Evolutionary conservation across 2,113 vertebrate species (phyloP).

Genomic region (Chaenogobius annularis): DNA sequence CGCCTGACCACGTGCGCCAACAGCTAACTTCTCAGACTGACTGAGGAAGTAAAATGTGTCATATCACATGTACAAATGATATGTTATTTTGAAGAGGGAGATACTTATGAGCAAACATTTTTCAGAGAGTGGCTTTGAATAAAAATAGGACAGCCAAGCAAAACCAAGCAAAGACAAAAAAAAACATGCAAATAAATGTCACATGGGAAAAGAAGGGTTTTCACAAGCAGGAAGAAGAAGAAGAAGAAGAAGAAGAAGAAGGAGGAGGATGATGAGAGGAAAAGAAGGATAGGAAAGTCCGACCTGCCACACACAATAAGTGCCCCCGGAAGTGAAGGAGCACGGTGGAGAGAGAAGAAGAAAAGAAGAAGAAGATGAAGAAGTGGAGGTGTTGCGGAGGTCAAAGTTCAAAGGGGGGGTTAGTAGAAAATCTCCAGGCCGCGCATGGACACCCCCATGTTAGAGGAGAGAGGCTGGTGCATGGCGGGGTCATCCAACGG

Average conservation of each 20-base stretch:
- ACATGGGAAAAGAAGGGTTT: slow-evolving; percentile 50
- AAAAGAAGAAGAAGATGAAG: slow-evolving; percentile 62
- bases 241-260: slow-evolving; percentile 18
- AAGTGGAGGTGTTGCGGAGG: slow-evolving; percentile 68
- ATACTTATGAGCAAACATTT: slow-evolving; percentile 2
- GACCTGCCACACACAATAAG: slow-evolving; percentile 79
- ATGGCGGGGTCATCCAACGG: slow-evolving; percentile 81
- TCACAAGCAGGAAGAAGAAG: slow-evolving; percentile 68
- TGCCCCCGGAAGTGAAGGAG: slow-evolving; percentile 72
- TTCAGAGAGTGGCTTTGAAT: slow-evolving; percentile 5
- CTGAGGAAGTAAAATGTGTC: background rate
- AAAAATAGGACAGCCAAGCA: slow-evolving; percentile 35
- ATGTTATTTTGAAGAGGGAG: background rate
- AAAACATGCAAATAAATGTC: slow-evolving; percentile 58
- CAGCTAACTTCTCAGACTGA: background rate
- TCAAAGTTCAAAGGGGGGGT: slow-evolving; percentile 70
- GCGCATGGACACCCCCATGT: slow-evolving; percentile 80
- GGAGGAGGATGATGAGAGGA: slow-evolving; percentile 26
- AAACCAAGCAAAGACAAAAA: slow-evolving; percentile 9
- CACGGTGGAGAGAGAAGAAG: slow-evolving; percentile 64
- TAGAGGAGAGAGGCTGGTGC: slow-evolving; percentile 82
- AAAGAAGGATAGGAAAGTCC: slow-evolving; percentile 64
- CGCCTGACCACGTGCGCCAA: background rate
- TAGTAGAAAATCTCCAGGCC: slow-evolving; percentile 86
- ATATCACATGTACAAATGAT: slow-evolving; percentile 2